phyloP scores from a whole-genome alignment of 2,797 vertebrate genomes.

The Ctenopoma multispine region DNA sequence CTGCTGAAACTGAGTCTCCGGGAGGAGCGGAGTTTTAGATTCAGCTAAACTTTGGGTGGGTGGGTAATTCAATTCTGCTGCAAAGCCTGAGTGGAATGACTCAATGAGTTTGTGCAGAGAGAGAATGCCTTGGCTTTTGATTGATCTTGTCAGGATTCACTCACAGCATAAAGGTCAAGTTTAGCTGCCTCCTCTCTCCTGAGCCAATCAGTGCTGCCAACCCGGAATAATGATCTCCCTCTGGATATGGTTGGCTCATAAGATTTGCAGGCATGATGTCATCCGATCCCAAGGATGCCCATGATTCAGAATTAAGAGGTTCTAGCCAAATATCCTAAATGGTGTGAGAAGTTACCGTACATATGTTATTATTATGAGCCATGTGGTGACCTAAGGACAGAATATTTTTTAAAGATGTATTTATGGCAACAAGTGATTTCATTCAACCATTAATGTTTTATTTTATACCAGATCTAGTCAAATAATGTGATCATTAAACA shows the following conservation, averaged over 20 bases:
- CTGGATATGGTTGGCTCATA: constrained; percentile 69
- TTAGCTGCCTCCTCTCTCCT: constrained; percentile 58
- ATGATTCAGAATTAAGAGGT: constrained; percentile 53
- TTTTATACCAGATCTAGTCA: not conserved
- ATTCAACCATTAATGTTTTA: not conserved
- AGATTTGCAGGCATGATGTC: constrained; percentile 62
- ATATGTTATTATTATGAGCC: constrained; percentile 61
- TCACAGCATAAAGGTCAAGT: constrained; percentile 72
- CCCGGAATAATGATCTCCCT: constrained; percentile 73
- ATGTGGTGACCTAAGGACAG: constrained; percentile 31
- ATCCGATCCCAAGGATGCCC: constrained; percentile 50
- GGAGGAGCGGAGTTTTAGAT: constrained; percentile 57
- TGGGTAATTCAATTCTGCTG: constrained; percentile 73
- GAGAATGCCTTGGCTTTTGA: constrained; percentile 68
- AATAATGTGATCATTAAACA: not conserved
- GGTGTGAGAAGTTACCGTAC: constrained; percentile 50
- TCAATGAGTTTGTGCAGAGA: constrained; percentile 62
- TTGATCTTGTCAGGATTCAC: constrained; percentile 76
- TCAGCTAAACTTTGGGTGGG: constrained; percentile 60
- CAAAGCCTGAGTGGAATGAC: constrained; percentile 69
- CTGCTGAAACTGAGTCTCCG: constrained; percentile 46
- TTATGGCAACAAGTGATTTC: not conserved
- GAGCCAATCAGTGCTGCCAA: constrained; percentile 71
- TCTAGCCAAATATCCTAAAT: constrained; percentile 47
- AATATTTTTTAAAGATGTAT: constrained; percentile 21